Percentiles rank a stretch among this genome's conserved stretches.
Conservation (phyloP, 2,113 vertebrate genomes). For the Scortum barcoo region DNA sequence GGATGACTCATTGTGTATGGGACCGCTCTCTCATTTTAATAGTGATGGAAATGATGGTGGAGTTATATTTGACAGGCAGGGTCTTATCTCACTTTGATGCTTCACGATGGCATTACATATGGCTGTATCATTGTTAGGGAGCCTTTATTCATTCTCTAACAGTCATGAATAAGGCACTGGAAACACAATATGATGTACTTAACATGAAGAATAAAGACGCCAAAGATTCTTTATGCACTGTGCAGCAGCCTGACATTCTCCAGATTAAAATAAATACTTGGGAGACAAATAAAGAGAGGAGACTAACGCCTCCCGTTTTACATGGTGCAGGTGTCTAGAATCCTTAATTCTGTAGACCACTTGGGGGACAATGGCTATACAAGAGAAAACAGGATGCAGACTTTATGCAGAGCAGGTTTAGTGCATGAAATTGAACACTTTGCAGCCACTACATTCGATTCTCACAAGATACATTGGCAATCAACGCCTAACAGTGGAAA, state of each 20-base stretch:
- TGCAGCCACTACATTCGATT: conserved; percentile 54
- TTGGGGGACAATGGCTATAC: conserved; percentile 1
- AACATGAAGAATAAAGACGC: neutral
- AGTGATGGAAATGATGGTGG: conserved; percentile 3
- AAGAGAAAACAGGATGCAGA: conserved; percentile 32
- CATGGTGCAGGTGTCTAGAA: conserved; percentile 25
- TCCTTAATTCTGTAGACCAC: neutral
- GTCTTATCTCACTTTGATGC: neutral
- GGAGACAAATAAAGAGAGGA: neutral
- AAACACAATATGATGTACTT: neutral
- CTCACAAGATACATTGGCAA: conserved; percentile 68
- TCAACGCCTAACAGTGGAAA: conserved; percentile 54
- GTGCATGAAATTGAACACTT: conserved; percentile 56
- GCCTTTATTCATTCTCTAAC: neutral
- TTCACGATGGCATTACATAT: neutral
- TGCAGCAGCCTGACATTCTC: neutral
- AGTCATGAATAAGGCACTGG: neutral
- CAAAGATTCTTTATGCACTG: neutral
- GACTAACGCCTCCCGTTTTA: neutral
- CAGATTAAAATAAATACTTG: conserved; percentile 5
- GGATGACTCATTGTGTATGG: neutral
- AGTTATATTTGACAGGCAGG: neutral
- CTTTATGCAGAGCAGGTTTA: conserved; percentile 63
- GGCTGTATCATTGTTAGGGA: neutral
- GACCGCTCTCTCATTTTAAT: conserved; percentile 9